A percentile compares a stretch with the other conserved stretches of the same genome.
Evolutionary conservation across 2,888 invertebrate genomes (phyloP).

Genomic region (Rhagonycha lutea): DNA sequence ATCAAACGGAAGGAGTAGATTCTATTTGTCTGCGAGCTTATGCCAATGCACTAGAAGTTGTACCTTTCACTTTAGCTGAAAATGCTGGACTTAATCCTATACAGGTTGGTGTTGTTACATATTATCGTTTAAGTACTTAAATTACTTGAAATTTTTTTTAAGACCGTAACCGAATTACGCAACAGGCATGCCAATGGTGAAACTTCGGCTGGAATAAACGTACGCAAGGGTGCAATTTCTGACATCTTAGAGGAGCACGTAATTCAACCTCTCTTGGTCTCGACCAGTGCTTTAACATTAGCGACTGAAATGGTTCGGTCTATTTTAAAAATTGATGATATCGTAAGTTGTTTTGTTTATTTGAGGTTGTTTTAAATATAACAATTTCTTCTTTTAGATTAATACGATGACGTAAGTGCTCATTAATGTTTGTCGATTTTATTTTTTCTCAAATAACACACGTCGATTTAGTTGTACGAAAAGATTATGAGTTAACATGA

Average conservation of each 20-base stretch:
- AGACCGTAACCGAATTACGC: slow-evolving; percentile 93
- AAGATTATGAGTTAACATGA: background rate
- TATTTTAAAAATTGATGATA: slow-evolving; percentile 99
- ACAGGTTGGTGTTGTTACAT: slow-evolving; percentile 42
- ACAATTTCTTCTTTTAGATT: slow-evolving; percentile 55
- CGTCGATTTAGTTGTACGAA: background rate
- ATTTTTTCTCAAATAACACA: background rate
- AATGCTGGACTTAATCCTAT: slow-evolving; percentile 67
- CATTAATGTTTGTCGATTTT: background rate
- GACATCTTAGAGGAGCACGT: slow-evolving; percentile 97
- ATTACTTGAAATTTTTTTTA: slow-evolving; percentile 20
- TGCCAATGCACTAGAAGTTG: slow-evolving; percentile 93
- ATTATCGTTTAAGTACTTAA: background rate
- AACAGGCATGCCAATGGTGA: slow-evolving; percentile 90
- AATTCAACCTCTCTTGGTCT: slow-evolving; percentile 95
- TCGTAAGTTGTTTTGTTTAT: slow-evolving; percentile 67
- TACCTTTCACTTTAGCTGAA: slow-evolving; percentile 89
- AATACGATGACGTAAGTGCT: slow-evolving; percentile 57
- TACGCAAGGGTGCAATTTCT: slow-evolving; percentile 93
- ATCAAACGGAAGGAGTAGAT: slow-evolving; percentile 87
- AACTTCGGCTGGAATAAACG: slow-evolving; percentile 91
- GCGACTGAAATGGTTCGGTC: slow-evolving; percentile 96
- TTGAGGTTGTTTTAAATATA: slow-evolving; percentile 9
- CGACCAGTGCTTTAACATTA: slow-evolving; percentile 88
- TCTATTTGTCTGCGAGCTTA: slow-evolving; percentile 95